These are phyloP conservation scores for Drosophila jambulina DNA, from an alignment of 1,140 invertebrate genomes.

Conservation along the genomic window DNA sequence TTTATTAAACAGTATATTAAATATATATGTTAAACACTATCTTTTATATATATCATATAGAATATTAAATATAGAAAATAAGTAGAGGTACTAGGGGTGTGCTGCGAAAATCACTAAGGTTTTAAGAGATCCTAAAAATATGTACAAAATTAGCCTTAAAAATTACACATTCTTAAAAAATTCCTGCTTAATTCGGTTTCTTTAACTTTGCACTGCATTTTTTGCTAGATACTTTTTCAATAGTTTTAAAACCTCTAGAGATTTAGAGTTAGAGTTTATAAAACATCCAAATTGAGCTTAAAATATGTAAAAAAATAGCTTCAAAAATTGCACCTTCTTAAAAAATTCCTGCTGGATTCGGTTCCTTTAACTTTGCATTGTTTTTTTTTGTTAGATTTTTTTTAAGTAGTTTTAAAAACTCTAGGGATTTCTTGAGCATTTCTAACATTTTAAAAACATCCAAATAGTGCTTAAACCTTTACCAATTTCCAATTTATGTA, in stretches of 20 bases:
- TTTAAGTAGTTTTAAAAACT: neutral
- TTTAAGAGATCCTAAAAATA: neutral
- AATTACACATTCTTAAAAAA: neutral
- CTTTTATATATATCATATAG: too few relatives aligned
- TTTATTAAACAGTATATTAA: too few relatives aligned
- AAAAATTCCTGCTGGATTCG: neutral
- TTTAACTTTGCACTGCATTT: neutral
- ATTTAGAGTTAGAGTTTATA: too few relatives aligned
- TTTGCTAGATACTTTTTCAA: neutral
- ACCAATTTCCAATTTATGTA: neutral
- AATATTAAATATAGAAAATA: neutral
- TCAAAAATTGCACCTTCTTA: neutral
- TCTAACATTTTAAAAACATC: neutral
- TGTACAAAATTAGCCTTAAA: neutral
- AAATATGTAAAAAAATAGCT: neutral
- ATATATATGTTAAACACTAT: too few relatives aligned
- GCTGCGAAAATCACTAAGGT: neutral
- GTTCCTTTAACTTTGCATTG: neutral
- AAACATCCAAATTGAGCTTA: neutral
- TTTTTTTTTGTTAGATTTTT: neutral
- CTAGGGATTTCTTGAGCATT: too few relatives aligned
- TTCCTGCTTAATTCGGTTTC: too few relatives aligned
- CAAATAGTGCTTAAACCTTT: neutral
- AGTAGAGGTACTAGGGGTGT: neutral
- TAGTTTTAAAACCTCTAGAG: neutral